Percentiles rank a stretch among this genome's conserved stretches.
Evolutionary conservation across 2,888 invertebrate genomes (phyloP).

Genomic region (Amphimallon solstitiale): DNA sequence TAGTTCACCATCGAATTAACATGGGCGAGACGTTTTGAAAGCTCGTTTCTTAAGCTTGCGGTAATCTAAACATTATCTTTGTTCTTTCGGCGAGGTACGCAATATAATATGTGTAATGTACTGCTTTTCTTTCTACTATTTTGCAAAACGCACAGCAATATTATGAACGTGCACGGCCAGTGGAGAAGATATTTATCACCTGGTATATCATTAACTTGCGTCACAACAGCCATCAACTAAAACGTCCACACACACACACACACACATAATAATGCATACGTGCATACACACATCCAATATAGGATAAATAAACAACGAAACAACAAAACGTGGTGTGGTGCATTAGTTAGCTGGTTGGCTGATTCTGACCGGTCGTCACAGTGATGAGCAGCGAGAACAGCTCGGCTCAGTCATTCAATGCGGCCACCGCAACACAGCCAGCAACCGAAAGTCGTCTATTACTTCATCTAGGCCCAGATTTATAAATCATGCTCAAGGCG

Average conservation of each 20-base stretch:
- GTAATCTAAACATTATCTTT: slow-evolving; percentile 21
- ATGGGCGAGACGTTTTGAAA: background rate
- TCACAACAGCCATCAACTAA: slow-evolving; percentile 14
- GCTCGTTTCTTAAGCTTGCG: slow-evolving; percentile 16
- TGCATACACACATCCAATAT: slow-evolving; percentile 1
- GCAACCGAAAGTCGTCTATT: slow-evolving; percentile 48
- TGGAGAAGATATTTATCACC: slow-evolving; percentile 22
- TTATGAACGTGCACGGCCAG: slow-evolving; percentile 7
- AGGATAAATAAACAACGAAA: slow-evolving; percentile 27
- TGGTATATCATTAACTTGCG: slow-evolving; percentile 30
- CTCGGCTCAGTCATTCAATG: no score
- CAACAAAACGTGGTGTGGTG: slow-evolving; percentile 1
- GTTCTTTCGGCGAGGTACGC: background rate
- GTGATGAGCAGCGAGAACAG: slow-evolving; percentile 31
- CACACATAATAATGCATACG: no score
- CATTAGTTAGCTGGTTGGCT: slow-evolving; percentile 11
- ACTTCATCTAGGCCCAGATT: slow-evolving; percentile 62
- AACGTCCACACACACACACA: no score
- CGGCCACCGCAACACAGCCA: slow-evolving; percentile 1
- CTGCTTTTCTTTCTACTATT: background rate
- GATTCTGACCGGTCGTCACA: slow-evolving; percentile 26
- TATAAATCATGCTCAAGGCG: no score
- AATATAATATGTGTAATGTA: background rate
- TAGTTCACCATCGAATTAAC: no score
- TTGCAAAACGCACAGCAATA: slow-evolving; percentile 2